Evolutionary conservation across 1,140 invertebrate species (phyloP).

Genomic region (Tenebrio molitor): DNA sequence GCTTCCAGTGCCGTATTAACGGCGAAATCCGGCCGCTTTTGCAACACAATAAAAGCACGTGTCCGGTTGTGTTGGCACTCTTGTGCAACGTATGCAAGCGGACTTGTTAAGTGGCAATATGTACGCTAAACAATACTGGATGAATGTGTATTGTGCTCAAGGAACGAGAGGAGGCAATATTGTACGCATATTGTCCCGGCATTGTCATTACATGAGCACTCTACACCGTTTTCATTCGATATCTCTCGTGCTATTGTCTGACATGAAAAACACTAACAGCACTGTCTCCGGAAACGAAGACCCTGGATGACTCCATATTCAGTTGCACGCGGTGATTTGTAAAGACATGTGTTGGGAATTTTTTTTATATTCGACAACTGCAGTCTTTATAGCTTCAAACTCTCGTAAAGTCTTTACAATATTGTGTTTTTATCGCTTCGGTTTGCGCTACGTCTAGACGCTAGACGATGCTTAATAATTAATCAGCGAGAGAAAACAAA

Average conservation of each 20-base stretch:
- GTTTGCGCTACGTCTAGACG: too few relatives aligned
- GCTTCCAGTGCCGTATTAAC: slow-evolving; percentile 12
- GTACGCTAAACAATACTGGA: slow-evolving; percentile 57
- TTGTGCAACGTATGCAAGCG: slow-evolving; percentile 56
- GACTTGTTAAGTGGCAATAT: slow-evolving; percentile 59
- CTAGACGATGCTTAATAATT: too few relatives aligned
- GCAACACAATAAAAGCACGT: slow-evolving; percentile 51
- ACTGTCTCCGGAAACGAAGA: too few relatives aligned
- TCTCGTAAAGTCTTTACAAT: too few relatives aligned
- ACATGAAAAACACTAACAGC: slow-evolving; percentile 25
- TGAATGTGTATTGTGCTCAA: slow-evolving; percentile 56
- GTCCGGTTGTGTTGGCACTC: slow-evolving; percentile 53
- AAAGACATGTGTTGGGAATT: too few relatives aligned
- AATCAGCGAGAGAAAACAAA: too few relatives aligned
- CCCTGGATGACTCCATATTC: too few relatives aligned
- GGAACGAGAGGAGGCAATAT: slow-evolving; percentile 59
- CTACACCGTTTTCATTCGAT: slow-evolving; percentile 52
- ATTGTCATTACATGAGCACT: slow-evolving; percentile 49
- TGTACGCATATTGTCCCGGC: slow-evolving; percentile 56
- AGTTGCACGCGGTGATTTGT: too few relatives aligned
- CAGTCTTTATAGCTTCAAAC: too few relatives aligned
- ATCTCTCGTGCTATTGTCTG: slow-evolving; percentile 49
- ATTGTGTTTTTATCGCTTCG: too few relatives aligned
- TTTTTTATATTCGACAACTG: too few relatives aligned
- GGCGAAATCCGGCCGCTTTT: slow-evolving; percentile 23